A percentile compares a stretch with the other conserved stretches of the same genome.
Conservation (phyloP, 1,140 invertebrate species). For the Probaryconus sp. region DNA sequence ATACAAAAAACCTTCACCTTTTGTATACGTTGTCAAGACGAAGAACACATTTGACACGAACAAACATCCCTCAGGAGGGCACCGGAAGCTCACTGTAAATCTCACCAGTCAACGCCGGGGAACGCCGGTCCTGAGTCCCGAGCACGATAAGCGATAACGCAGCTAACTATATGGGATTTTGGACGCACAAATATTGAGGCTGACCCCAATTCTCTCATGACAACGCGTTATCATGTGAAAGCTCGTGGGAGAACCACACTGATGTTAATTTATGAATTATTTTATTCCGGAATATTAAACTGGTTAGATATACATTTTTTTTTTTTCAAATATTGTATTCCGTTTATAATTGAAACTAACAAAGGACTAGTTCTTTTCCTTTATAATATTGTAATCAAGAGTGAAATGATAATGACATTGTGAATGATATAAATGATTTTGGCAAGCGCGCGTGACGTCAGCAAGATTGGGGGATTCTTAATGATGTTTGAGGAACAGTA, state of each 20-base stretch:
- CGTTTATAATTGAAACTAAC: too few species aligned
- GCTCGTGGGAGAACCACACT: constrained; percentile 37
- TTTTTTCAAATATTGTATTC: too few species aligned
- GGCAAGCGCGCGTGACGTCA: too few species aligned
- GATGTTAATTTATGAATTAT: constrained; percentile 35
- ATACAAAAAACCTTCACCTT: constrained; percentile 45
- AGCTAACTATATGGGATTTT: constrained; percentile 60
- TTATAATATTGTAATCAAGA: too few species aligned
- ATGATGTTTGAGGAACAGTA: constrained; percentile 33
- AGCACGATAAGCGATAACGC: constrained; percentile 67
- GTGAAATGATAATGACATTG: too few species aligned
- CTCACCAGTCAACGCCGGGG: constrained; percentile 71
- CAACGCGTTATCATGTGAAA: constrained; percentile 63
- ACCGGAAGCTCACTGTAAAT: constrained; percentile 78
- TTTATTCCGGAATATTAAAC: constrained; percentile 18
- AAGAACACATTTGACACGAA: constrained; percentile 65
- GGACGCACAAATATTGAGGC: constrained; percentile 74
- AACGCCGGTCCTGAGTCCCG: constrained; percentile 50
- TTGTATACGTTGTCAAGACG: constrained; percentile 44
- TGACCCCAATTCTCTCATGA: constrained; percentile 68
- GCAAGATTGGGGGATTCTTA: constrained; percentile 20
- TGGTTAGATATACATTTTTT: too few species aligned
- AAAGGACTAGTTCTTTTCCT: too few species aligned
- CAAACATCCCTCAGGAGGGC: constrained; percentile 75
- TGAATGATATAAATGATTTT: too few species aligned